phyloP scores from a whole-genome alignment of 2,888 invertebrate genomes.

The Cryptops parisi region DNA sequence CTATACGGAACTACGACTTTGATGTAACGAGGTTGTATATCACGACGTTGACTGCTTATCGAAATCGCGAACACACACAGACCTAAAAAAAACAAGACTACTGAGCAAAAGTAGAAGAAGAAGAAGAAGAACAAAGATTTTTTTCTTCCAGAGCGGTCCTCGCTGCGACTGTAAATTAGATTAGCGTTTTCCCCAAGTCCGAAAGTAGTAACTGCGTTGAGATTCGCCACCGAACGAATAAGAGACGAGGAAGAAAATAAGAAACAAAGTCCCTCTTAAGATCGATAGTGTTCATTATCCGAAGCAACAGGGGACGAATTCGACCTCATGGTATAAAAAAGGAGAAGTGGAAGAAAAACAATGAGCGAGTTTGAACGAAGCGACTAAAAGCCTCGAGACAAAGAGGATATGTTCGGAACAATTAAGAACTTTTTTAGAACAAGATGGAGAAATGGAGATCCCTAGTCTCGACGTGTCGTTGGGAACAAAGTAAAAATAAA shows the following conservation, averaged over 20 bases:
- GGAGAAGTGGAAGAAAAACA: no score
- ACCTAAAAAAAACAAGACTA: no score
- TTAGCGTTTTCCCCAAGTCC: not conserved
- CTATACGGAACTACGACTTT: no score
- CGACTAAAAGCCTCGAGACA: not conserved
- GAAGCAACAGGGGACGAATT: not conserved
- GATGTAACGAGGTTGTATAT: no score
- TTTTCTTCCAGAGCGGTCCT: no score
- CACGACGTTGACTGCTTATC: no score
- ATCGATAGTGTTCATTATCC: not conserved
- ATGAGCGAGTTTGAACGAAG: not conserved
- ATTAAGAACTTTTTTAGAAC: not conserved
- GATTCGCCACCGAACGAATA: not conserved
- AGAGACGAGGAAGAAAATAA: no score
- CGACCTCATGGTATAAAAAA: no score
- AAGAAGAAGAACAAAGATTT: not conserved
- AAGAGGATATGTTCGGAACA: not conserved
- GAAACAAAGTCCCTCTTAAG: not conserved
- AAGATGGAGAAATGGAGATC: not conserved
- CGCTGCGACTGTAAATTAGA: not conserved
- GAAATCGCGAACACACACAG: no score
- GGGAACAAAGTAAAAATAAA: no score
- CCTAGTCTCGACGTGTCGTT: not conserved
- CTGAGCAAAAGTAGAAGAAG: not conserved
- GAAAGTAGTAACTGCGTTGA: not conserved